Percentiles rank a stretch among this genome's conserved stretches.
These are phyloP conservation scores for Erannis defoliaria DNA, from an alignment of 2,888 invertebrate genomes.

Conservation along the genomic window DNA sequence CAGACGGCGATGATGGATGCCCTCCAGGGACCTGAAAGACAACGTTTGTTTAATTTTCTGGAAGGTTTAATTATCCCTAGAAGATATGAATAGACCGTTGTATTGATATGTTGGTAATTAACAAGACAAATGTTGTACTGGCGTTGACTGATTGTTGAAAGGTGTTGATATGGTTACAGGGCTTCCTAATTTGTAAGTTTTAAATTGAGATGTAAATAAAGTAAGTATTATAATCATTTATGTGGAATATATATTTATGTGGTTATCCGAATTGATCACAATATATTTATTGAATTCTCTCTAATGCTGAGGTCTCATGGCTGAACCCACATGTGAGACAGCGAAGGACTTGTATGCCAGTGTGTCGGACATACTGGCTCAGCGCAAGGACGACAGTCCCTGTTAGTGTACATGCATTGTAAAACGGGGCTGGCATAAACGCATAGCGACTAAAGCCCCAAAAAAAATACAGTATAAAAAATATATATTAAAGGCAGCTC, in stretches of 20 bases:
- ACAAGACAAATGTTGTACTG: constrained; percentile 33
- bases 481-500: too few species aligned
- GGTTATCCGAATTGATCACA: not conserved
- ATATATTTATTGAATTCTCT: not conserved
- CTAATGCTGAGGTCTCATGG: not conserved
- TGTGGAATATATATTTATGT: too few species aligned
- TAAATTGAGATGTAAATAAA: not conserved
- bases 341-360: too few species aligned
- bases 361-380: too few species aligned
- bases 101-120: constrained; percentile 35
- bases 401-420: too few species aligned
- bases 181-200: not conserved
- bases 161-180: constrained; percentile 20
- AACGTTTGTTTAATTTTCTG: constrained; percentile 45
- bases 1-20: constrained; percentile 56
- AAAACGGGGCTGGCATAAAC: too few species aligned
- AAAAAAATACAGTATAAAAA: too few species aligned
- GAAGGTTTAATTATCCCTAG: constrained; percentile 46
- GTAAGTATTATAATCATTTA: too few species aligned
- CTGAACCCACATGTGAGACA: too few species aligned
- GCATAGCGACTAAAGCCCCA: too few species aligned
- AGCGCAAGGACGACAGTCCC: too few species aligned
- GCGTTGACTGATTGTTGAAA: constrained; percentile 30
- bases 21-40: constrained; percentile 45
- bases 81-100: constrained; percentile 40